phyloP scores from a whole-genome alignment of 2,888 invertebrate genomes.

The Apamea sordens region DNA sequence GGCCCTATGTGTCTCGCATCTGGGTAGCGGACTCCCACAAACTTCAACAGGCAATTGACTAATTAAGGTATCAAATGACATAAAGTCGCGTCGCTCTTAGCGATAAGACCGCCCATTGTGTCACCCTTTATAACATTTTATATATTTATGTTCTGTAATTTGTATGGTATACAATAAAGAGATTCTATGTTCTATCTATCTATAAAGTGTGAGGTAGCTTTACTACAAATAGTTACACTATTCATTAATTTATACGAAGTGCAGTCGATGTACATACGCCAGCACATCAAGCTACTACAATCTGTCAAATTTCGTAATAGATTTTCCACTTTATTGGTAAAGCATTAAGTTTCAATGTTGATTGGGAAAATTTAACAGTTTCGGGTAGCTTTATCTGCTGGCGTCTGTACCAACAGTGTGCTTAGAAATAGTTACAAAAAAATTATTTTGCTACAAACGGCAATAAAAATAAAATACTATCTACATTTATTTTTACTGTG shows the following conservation, averaged over 20 bases:
- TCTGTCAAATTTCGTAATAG: too few species aligned
- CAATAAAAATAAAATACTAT: background rate
- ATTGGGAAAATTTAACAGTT: too few species aligned
- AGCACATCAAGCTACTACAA: too few species aligned
- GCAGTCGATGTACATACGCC: background rate
- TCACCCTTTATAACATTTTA: too few species aligned
- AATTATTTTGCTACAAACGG: background rate
- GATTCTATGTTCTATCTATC: too few species aligned
- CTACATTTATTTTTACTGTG: background rate
- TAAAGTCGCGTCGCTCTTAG: too few species aligned
- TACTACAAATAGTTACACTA: background rate
- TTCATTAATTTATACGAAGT: background rate
- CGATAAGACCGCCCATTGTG: too few species aligned
- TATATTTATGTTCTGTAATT: too few species aligned
- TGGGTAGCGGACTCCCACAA: background rate
- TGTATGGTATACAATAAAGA: too few species aligned
- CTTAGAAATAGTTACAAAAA: background rate
- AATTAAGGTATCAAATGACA: background rate
- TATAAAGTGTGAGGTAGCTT: background rate
- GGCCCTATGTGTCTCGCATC: background rate
- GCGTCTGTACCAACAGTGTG: background rate
- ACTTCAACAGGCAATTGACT: background rate
- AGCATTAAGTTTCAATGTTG: too few species aligned
- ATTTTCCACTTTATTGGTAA: too few species aligned
- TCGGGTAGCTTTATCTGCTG: too few species aligned